Evolutionary conservation across 1,140 invertebrate species (phyloP), one percentile per base, ranked within the genome.

Genomic region (Hyphantria cunea): DNA sequence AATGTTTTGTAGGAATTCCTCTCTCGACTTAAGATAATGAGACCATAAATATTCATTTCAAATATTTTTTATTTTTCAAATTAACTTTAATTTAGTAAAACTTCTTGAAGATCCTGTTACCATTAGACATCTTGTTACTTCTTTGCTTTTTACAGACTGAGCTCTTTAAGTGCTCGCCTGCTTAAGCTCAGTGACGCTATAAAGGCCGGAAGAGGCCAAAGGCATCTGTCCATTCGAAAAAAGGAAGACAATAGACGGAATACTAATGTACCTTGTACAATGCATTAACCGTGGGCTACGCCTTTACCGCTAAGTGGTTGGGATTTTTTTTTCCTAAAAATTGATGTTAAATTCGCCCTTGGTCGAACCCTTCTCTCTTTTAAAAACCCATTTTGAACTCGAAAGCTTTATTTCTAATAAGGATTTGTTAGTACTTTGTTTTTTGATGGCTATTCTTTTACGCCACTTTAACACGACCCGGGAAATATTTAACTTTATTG

Each of bases 201-300:
- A 58, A 58, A 49, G 45, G 55, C 55, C 55, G 45, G 55, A 58
- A 58, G 32, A 58, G 45, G 45, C 55, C 55, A 56, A 56, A 42
- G 49, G 55, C 45, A 58, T 39, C 55, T 49, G 44, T 58, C 45
- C 55, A 58, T 58, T 58, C 34, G 55, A 39, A 58, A 58, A 56
- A 56, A 56, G 53, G 53, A 56, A 58, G 55, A 58, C 55, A 58
- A 58, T 58, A 58, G 55, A 48, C 44, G 54, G 54, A 58, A 49
- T 58, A 39, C 55, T 58, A 58, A 58, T 58, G 44, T 58, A 49
- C 45, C 44, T 49, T 58, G 44, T 58, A 58, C 34, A 49, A 45
- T 58, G 55, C 45, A 58, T 49, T 48, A 58, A 58, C 37, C 45
- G 41, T 45, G 45, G 32, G 13, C 33, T 48, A 37, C 44, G 44